A percentile compares a stretch with the other conserved stretches of the same genome.
Conservation (phyloP, 2,888 invertebrate species). For the Stramonita haemastoma region DNA sequence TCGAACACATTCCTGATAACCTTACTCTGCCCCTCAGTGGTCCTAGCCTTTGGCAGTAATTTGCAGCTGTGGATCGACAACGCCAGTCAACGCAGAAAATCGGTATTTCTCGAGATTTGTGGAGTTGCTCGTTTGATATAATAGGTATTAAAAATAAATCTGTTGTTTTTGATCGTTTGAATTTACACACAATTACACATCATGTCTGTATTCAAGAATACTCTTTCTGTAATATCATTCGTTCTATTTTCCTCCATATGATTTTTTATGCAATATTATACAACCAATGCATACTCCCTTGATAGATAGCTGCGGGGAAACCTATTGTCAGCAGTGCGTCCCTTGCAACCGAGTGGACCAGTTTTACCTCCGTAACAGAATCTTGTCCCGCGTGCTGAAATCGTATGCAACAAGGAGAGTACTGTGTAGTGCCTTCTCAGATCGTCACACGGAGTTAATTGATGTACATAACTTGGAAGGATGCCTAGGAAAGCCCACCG, state of each 20-base stretch:
- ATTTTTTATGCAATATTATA: not conserved
- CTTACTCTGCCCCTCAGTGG: too few relatives aligned
- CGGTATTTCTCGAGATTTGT: not conserved
- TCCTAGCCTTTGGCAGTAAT: too few relatives aligned
- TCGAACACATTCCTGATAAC: too few relatives aligned
- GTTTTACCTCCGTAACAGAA: not conserved
- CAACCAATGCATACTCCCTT: not conserved
- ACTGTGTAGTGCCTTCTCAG: not conserved
- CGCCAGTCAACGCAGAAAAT: not conserved
- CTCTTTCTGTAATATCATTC: not conserved
- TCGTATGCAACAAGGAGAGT: not conserved
- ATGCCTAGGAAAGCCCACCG: constrained; percentile 19
- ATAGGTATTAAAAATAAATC: not conserved
- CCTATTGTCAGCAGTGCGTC: constrained; percentile 19
- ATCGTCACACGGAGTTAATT: not conserved
- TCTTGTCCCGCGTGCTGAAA: not conserved
- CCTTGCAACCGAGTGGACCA: constrained; percentile 9
- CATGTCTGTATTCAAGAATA: not conserved
- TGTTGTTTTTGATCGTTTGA: not conserved
- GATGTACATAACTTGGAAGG: not conserved
- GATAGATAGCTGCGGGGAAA: not conserved
- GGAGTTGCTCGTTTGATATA: not conserved
- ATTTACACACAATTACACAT: not conserved
- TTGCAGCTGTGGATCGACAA: not conserved
- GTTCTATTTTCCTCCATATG: not conserved